phyloP scores from a whole-genome alignment of 2,113 vertebrate species.

The Peromyscus californicus region DNA sequence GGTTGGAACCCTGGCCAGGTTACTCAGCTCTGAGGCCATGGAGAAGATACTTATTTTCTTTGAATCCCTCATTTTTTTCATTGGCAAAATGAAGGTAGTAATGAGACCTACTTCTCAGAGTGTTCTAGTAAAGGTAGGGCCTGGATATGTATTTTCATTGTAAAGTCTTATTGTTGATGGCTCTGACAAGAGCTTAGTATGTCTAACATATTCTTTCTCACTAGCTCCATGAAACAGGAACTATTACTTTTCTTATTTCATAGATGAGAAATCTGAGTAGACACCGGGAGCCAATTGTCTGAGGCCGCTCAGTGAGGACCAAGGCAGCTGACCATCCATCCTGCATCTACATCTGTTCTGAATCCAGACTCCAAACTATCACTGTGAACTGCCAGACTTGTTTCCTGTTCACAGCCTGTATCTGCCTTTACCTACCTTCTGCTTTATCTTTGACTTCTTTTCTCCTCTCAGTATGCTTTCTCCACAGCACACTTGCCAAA shows the following conservation, averaged over 20 bases:
- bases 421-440: not conserved
- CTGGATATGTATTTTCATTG: not conserved
- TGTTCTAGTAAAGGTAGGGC: conserved; percentile 17
- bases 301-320: not conserved
- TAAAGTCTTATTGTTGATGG: not conserved
- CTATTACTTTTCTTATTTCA: conserved; percentile 32
- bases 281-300: not conserved
- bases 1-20: conserved; percentile 8
- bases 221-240: not conserved
- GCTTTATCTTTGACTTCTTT: not conserved
- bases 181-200: conserved; percentile 6
- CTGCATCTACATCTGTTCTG: not conserved
- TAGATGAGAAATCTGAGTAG: conserved; percentile 53
- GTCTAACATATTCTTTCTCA: conserved; percentile 5
- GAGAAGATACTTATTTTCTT: conserved; percentile 19
- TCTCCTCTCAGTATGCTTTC: not conserved
- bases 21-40: not conserved
- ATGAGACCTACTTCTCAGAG: not conserved
- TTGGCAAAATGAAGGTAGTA: conserved; percentile 29
- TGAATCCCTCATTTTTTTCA: conserved; percentile 41
- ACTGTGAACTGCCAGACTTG: not conserved
- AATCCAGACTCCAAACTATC: not conserved
- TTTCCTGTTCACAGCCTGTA: not conserved
- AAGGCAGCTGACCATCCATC: not conserved
- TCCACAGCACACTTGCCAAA: not conserved